These are phyloP conservation scores for Drosophila villosipedis DNA, from an alignment of 2,888 invertebrate genomes.

Conservation along the genomic window DNA sequence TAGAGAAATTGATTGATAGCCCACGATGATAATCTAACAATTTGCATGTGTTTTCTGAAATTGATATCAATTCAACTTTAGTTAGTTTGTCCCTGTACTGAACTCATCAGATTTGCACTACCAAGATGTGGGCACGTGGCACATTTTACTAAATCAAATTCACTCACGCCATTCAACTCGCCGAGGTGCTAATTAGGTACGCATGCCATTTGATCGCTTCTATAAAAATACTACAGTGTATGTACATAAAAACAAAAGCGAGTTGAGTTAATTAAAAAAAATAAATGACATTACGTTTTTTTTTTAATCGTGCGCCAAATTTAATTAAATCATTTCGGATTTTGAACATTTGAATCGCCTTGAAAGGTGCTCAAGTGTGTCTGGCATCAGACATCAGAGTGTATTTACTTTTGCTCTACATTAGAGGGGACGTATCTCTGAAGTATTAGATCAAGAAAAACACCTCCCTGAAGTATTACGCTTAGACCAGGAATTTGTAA, in stretches of 20 bases:
- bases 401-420: no score
- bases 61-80: neutral
- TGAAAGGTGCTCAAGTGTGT: neutral
- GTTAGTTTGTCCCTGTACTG: slow-evolving; percentile 20
- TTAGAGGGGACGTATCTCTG: neutral
- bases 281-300: slow-evolving; percentile 4
- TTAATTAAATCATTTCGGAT: neutral
- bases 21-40: neutral
- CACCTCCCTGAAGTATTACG: neutral
- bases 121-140: slow-evolving; percentile 59
- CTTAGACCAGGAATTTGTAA: neutral
- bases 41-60: slow-evolving; percentile 4
- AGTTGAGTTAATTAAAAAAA: slow-evolving; percentile 24
- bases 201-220: slow-evolving; percentile 63
- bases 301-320: slow-evolving; percentile 8
- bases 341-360: neutral
- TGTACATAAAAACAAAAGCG: slow-evolving; percentile 19
- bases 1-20: neutral
- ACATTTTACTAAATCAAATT: slow-evolving; percentile 13
- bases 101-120: slow-evolving; percentile 11
- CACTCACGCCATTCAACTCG: slow-evolving; percentile 28
- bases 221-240: slow-evolving; percentile 31
- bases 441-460: neutral
- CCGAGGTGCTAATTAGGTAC: slow-evolving; percentile 57
- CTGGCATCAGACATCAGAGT: neutral